Evolutionary conservation across 2,797 vertebrate species (phyloP).

Genomic region (Synanceia verrucosa): DNA sequence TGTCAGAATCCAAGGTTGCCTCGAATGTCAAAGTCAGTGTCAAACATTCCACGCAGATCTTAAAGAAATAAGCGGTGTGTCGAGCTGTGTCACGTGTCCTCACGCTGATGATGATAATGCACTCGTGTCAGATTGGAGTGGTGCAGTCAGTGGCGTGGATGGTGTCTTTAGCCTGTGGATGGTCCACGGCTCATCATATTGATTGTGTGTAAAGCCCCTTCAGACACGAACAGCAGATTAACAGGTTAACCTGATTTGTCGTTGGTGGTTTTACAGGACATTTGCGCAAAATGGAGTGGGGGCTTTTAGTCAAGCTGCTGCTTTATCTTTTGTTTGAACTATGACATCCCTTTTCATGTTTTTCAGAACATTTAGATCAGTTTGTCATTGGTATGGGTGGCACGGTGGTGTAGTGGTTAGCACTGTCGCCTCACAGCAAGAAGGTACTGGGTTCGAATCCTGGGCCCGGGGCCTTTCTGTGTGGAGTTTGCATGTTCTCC

Average conservation of each 20-base stretch:
- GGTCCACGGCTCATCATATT: conserved; percentile 67
- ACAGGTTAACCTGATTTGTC: conserved; percentile 70
- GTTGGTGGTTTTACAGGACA: conserved; percentile 43
- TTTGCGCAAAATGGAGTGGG: conserved; percentile 66
- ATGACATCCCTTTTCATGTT: too few relatives aligned
- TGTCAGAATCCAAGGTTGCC: neutral
- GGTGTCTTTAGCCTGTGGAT: conserved; percentile 32
- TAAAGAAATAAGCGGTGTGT: conserved; percentile 9
- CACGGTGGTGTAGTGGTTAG: too few relatives aligned
- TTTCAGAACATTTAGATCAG: too few relatives aligned
- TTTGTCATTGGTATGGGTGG: too few relatives aligned
- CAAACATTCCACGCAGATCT: neutral
- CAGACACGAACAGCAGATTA: conserved; percentile 72
- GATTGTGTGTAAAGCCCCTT: conserved; percentile 73
- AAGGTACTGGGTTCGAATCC: too few relatives aligned
- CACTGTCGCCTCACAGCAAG: too few relatives aligned
- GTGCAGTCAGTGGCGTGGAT: conserved; percentile 24
- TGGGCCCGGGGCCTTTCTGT: too few relatives aligned
- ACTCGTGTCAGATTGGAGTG: conserved; percentile 40
- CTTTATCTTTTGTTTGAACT: too few relatives aligned
- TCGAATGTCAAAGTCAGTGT: conserved; percentile 2
- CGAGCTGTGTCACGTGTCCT: neutral
- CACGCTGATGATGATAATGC: conserved; percentile 40
- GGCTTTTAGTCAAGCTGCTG: too few relatives aligned
- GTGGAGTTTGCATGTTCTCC: too few relatives aligned